Evolutionary conservation across 1,140 invertebrate genomes (phyloP), one percentile per base, ranked within the genome.

Genomic region (Heliconius hewitsoni): DNA sequence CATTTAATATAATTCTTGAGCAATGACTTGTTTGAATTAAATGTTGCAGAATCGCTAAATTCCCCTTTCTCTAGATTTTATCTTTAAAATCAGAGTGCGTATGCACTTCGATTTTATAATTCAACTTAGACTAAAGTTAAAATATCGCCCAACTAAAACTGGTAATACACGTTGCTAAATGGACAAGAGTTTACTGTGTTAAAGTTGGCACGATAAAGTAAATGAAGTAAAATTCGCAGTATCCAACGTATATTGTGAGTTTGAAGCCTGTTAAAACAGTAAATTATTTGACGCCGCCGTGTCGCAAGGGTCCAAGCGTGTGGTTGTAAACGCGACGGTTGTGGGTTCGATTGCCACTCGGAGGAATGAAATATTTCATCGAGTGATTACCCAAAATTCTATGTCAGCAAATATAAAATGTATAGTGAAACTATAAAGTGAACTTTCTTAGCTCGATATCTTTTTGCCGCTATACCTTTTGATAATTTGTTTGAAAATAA

Each of bases 181-280:
- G 1, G n/a, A 42, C 71, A 72, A 72, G 71, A 19, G 6, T 72
- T 72, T 72, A 72, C n/a, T 16, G 37, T 42, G 71, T 42, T 72
- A 72, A 39, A 72, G 18, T 42, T 66, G 39, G 34, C 19, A 19
- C 39, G 34, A 72, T 76, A 70, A 77, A 77, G 19, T 77, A 77
- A 76, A 30, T 76, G 34, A 76, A 77, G 76, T 77, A 27, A 77
- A 77, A 72, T 77, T 72, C 72, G n/a, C 50, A 71, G 60, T 46
- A 60, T 70, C 19, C 27, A 23, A 77, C 46, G 66, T 9, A 55
- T 72, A n/a, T 77, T 71, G 66, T 77, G 70, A 77, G 46, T 46
- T 52, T 77, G 46, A 77, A 71, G 76, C 16, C 70, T 77, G 76
- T 42, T 30, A 46, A 71, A 66, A 76, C 70, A 72, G 39, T 71